Evolutionary conservation across 2,113 vertebrate species (phyloP).

Genomic region (Charina bottae): DNA sequence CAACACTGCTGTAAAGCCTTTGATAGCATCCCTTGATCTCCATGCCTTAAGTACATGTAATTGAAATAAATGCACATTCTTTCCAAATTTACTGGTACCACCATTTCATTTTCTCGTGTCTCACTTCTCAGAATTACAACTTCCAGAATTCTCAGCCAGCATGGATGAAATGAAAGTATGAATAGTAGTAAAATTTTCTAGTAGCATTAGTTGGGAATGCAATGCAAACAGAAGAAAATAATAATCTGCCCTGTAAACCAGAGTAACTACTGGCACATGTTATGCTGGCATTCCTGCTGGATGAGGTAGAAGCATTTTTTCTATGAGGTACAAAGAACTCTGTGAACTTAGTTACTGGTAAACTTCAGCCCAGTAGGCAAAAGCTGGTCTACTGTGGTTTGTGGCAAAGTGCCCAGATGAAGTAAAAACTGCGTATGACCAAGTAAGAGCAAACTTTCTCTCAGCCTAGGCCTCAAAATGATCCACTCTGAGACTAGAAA

Average conservation of each 20-base stretch:
- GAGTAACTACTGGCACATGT: constrained; percentile 20
- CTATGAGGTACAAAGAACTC: constrained; percentile 26
- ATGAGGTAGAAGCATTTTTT: constrained; percentile 24
- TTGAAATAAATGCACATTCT: background rate
- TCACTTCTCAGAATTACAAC: background rate
- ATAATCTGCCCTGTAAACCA: background rate
- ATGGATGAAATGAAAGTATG: background rate
- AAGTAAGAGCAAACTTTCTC: background rate
- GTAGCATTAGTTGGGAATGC: background rate
- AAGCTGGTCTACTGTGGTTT: constrained; percentile 3
- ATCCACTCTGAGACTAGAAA: background rate
- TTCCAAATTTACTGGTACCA: background rate
- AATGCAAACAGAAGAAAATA: background rate
- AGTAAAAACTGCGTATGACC: background rate
- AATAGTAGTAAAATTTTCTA: background rate
- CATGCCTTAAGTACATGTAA: background rate
- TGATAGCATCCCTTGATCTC: background rate
- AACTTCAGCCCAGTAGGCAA: background rate
- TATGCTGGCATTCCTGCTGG: constrained; percentile 9
- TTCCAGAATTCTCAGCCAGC: background rate
- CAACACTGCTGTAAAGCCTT: background rate
- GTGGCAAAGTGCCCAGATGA: constrained; percentile 13
- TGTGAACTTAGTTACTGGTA: constrained; percentile 29
- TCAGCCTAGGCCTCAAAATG: background rate
- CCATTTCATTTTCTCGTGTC: background rate